These are phyloP conservation scores for Chydorus sphaericus DNA, from an alignment of 2,888 invertebrate genomes.

Conservation along the genomic window DNA sequence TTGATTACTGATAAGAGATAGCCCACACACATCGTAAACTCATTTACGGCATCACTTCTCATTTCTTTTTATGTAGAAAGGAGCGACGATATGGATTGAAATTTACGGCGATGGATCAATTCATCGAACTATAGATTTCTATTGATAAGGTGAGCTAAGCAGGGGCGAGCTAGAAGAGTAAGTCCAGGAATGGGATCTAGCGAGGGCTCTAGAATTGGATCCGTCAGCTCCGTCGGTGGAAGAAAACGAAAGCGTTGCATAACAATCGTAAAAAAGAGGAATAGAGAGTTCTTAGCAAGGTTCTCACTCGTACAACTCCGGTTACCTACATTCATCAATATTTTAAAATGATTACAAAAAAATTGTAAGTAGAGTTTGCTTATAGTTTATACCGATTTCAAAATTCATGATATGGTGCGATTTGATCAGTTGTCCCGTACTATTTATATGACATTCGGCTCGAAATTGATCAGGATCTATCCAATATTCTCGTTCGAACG, in stretches of 20 bases:
- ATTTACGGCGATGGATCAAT: too few relatives aligned
- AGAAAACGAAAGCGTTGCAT: constrained; percentile 12
- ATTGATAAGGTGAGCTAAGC: not conserved
- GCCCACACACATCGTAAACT: too few relatives aligned
- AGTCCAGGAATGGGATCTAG: constrained; percentile 11
- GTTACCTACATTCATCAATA: constrained; percentile 14
- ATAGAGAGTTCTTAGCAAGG: constrained; percentile 6
- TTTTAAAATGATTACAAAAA: too few relatives aligned
- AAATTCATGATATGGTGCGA: constrained; percentile 47
- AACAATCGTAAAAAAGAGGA: constrained; percentile 11
- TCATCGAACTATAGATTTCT: not conserved
- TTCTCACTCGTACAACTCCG: constrained; percentile 14
- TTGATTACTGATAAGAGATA: too few relatives aligned
- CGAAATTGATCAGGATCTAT: constrained; percentile 43
- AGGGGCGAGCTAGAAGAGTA: constrained; percentile 7
- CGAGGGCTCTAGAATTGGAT: not conserved
- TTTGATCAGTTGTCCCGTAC: constrained; percentile 37
- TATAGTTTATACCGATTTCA: constrained; percentile 54
- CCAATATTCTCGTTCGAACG: too few relatives aligned
- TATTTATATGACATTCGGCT: constrained; percentile 46
- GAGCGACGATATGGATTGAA: too few relatives aligned
- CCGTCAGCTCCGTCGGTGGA: not conserved
- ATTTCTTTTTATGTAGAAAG: too few relatives aligned
- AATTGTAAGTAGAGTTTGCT: too few relatives aligned
- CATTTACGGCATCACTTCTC: too few relatives aligned